These are phyloP conservation scores for Ellobium chinense DNA, from an alignment of 2,888 invertebrate species.

Conservation along the genomic window DNA sequence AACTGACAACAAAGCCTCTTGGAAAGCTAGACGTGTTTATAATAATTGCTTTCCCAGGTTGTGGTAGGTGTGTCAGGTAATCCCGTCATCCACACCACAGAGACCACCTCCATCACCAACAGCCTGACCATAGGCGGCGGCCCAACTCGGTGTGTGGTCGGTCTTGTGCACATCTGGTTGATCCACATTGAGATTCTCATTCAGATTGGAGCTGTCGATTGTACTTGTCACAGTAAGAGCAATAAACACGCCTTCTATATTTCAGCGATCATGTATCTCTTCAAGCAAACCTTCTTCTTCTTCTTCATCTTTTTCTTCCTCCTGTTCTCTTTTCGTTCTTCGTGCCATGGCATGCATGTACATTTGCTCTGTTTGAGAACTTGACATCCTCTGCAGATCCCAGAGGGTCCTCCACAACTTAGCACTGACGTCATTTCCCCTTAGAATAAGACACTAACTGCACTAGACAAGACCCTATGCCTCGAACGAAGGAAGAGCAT, in stretches of 20 bases:
- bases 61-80: slow-evolving; percentile 11
- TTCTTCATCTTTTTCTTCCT: too few species aligned
- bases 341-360: too few species aligned
- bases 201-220: slow-evolving; percentile 47
- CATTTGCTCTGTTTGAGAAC: too few species aligned
- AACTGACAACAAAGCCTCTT: background rate
- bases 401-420: too few species aligned
- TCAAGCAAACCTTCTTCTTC: slow-evolving; percentile 1
- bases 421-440: too few species aligned
- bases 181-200: slow-evolving; percentile 58
- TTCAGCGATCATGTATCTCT: too few species aligned
- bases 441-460: too few species aligned
- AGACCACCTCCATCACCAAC: background rate
- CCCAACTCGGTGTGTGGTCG: slow-evolving; percentile 51
- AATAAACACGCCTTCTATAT: too few species aligned
- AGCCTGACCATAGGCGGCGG: slow-evolving; percentile 33
- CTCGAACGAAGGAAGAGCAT: too few species aligned
- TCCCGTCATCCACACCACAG: background rate
- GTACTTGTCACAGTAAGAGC: background rate
- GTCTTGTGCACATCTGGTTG: slow-evolving; percentile 60
- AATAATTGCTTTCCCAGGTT: slow-evolving; percentile 8
- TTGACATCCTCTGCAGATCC: too few species aligned
- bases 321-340: too few species aligned
- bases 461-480: too few species aligned
- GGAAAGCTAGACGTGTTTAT: background rate